These are phyloP conservation scores for Oligia strigilis DNA, from an alignment of 2,888 invertebrate species.

Conservation along the genomic window DNA sequence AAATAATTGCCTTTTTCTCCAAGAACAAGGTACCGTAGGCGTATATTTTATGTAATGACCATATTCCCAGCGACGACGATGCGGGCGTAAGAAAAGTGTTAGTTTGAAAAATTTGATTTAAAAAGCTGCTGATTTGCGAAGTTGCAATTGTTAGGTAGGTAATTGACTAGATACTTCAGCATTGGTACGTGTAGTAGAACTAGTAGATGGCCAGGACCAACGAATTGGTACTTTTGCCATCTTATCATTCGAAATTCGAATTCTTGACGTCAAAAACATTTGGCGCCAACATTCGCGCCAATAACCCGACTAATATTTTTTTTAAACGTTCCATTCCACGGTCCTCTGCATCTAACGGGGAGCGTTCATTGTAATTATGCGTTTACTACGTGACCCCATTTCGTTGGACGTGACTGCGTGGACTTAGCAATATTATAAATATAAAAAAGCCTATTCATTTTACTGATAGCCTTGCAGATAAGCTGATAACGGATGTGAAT, in stretches of 20 bases:
- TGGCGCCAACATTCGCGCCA: constrained; percentile 60
- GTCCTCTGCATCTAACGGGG: constrained; percentile 75
- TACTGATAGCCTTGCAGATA: constrained; percentile 65
- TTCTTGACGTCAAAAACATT: constrained; percentile 28
- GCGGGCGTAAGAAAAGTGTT: background rate
- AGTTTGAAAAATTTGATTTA: too few relatives aligned
- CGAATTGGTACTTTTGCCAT: background rate
- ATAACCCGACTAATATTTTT: constrained; percentile 55
- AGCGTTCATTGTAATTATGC: constrained; percentile 84
- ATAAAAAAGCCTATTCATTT: constrained; percentile 69
- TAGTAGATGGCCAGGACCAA: background rate
- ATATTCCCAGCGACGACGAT: background rate
- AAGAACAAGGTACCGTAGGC: background rate
- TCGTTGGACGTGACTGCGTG: constrained; percentile 82
- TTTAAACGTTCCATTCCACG: constrained; percentile 65
- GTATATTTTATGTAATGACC: background rate
- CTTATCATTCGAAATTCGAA: background rate
- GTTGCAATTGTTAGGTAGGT: background rate
- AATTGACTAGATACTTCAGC: background rate
- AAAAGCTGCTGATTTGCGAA: background rate
- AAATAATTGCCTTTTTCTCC: background rate
- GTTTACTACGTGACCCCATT: constrained; percentile 88
- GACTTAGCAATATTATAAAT: constrained; percentile 75
- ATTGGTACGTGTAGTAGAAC: background rate
- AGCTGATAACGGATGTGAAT: constrained; percentile 59